Percentiles rank a stretch among this genome's conserved stretches.
Conservation (phyloP, 2,113 vertebrate species). For the Brienomyrus brachyistius region DNA sequence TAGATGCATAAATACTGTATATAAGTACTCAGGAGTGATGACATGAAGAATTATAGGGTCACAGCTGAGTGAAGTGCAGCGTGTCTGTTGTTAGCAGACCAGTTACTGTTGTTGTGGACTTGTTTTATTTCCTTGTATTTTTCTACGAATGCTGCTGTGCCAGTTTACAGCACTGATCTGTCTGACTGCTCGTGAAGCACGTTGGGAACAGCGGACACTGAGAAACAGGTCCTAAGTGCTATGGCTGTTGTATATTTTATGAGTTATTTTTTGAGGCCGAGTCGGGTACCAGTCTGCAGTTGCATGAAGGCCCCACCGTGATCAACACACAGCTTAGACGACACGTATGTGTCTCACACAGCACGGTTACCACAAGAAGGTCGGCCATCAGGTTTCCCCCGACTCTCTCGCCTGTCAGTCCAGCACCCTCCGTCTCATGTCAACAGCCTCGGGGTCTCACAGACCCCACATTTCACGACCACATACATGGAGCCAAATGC, state of each 20-base stretch:
- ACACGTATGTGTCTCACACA: neutral
- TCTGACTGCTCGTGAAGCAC: neutral
- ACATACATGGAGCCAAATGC: neutral
- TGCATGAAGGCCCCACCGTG: neutral
- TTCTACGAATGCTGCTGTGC: neutral
- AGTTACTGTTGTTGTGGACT: neutral
- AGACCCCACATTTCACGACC: neutral
- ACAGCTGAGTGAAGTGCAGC: neutral
- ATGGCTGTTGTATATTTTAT: neutral
- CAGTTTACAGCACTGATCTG: neutral
- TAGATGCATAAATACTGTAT: neutral
- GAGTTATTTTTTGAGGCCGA: neutral
- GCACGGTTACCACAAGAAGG: neutral
- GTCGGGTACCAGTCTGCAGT: neutral
- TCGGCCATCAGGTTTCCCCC: neutral
- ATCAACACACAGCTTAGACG: neutral
- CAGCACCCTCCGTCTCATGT: neutral
- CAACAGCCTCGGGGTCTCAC: neutral
- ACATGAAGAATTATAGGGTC: neutral
- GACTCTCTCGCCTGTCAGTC: neutral
- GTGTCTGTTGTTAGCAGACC: neutral
- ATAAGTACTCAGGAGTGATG: neutral
- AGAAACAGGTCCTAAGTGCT: neutral
- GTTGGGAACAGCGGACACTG: neutral
- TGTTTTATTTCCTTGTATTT: neutral